phyloP scores from a whole-genome alignment of 1,140 invertebrate genomes.

The Caerostris extrusa region DNA sequence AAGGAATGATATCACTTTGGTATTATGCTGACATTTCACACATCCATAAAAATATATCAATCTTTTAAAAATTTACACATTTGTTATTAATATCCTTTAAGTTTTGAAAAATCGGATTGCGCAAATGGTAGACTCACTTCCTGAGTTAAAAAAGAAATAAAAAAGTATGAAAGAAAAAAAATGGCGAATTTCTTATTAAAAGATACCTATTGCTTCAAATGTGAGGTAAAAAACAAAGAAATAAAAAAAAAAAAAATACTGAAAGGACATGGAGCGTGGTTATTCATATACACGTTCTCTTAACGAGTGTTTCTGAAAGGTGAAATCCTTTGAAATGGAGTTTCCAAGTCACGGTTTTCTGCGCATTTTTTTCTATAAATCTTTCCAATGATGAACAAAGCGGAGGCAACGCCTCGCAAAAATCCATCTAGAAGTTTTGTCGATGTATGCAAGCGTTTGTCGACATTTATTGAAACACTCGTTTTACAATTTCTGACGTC shows the following conservation, averaged over 20 bases:
- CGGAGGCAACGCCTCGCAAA: slow-evolving; percentile 17
- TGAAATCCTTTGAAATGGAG: slow-evolving; percentile 4
- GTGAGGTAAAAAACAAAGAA: neutral
- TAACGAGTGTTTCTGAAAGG: slow-evolving; percentile 31
- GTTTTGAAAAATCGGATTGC: neutral
- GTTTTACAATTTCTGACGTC: slow-evolving; percentile 32
- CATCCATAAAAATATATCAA: neutral
- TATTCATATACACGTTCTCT: slow-evolving; percentile 27
- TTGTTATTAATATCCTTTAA: neutral
- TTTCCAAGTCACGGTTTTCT: slow-evolving; percentile 27
- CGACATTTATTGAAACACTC: neutral
- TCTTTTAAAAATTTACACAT: neutral
- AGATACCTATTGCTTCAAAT: neutral
- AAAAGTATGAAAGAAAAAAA: neutral
- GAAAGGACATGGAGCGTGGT: neutral
- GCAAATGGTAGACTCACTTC: neutral
- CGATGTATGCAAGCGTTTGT: slow-evolving; percentile 36
- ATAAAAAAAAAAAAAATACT: neutral
- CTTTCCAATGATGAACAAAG: neutral
- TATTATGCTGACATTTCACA: neutral
- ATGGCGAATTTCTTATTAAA: neutral
- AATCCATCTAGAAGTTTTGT: slow-evolving; percentile 1
- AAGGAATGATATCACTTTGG: too few relatives aligned
- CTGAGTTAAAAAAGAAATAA: neutral
- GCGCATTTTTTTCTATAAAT: slow-evolving; percentile 41